Percentiles rank a stretch among this genome's conserved stretches.
Conservation (phyloP, 2,797 vertebrate genomes). For the Clarias fuscus region DNA sequence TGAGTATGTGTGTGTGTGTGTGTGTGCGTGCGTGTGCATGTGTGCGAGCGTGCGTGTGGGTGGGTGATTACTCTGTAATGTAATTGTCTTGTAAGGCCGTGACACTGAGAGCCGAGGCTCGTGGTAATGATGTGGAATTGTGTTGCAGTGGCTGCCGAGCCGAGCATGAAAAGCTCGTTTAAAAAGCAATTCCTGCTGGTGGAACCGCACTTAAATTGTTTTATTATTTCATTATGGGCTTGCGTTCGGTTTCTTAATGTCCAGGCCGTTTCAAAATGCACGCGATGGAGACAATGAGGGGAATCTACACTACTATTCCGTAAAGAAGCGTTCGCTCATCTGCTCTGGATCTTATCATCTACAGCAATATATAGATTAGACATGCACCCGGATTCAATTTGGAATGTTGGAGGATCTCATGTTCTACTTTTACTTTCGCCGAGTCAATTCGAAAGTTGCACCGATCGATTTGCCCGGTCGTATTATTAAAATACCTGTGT, state of each 20-base stretch:
- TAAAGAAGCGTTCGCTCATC: constrained; percentile 3
- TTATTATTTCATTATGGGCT: constrained; percentile 56
- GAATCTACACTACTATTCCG: neutral
- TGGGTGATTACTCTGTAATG: constrained; percentile 46
- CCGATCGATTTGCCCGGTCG: neutral
- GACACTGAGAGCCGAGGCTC: constrained; percentile 49
- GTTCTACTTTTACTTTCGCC: neutral
- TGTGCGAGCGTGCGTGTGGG: constrained; percentile 1
- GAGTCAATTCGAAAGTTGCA: neutral
- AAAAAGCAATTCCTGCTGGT: constrained; percentile 55
- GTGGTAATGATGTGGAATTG: constrained; percentile 50
- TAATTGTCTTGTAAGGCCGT: constrained; percentile 49
- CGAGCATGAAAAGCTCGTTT: constrained; percentile 58
- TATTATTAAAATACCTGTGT: neutral
- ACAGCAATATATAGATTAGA: neutral
- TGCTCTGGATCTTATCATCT: constrained; percentile 4
- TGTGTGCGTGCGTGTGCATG: constrained; percentile 32
- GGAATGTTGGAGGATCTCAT: neutral
- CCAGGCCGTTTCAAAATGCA: constrained; percentile 41
- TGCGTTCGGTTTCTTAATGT: constrained; percentile 40
- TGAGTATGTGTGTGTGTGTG: constrained; percentile 10
- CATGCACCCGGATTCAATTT: neutral
- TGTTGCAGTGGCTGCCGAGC: constrained; percentile 42
- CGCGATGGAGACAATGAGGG: constrained; percentile 25
- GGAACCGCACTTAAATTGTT: constrained; percentile 54